Base-by-base conservation (phyloP, 2,888 invertebrate genomes). In the Melinaea marsaeus region DNA sequence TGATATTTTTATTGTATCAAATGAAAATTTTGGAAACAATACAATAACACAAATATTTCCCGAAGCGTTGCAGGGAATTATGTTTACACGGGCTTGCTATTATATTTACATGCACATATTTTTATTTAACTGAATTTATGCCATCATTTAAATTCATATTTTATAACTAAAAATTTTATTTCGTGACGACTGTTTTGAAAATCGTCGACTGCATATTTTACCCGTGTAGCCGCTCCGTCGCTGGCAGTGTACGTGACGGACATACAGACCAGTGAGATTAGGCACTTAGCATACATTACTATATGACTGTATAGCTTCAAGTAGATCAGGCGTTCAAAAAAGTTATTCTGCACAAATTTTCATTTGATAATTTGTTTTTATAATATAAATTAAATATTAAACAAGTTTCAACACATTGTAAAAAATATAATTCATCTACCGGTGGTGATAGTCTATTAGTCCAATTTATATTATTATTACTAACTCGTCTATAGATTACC, bases 151-250 rank as follows among this genome's bases (percentile, higher is more conserved):
- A 63, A 67, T 67, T 65, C 58, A 59, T 65, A 65, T 61, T 65
- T 67, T 62, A 54, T n/a, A 63, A 63, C 60, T 63, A 55, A 58
- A 64, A 67, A 64, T 67, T 62, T 58, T 61, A 59, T 63, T 63
- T 63, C 65, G 58, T 65, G 61, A 65, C 63, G 63, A 63, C 61
- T 61, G 66, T 68, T 71, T 74, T 69, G 75, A 71, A 77, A 78
- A 80, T 77, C 73, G 75, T 57, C 71, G 63, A 72, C 66, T 75
- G 77, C 76, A 80, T 75, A 79, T 79, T 81, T 76, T 74, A 74
- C 71, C 74, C 70, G 73, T 76, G 76, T 74, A 71, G 75, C 64
- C 77, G 78, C 78, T 79, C 69, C 74, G 71, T 70, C 70, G 71
- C 72, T 72, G 68, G 75, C 70, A 64, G 66, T 48, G 55, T 69